These are phyloP conservation scores for Eilema griseolum DNA, from an alignment of 2,888 invertebrate genomes.

Conservation along the genomic window DNA sequence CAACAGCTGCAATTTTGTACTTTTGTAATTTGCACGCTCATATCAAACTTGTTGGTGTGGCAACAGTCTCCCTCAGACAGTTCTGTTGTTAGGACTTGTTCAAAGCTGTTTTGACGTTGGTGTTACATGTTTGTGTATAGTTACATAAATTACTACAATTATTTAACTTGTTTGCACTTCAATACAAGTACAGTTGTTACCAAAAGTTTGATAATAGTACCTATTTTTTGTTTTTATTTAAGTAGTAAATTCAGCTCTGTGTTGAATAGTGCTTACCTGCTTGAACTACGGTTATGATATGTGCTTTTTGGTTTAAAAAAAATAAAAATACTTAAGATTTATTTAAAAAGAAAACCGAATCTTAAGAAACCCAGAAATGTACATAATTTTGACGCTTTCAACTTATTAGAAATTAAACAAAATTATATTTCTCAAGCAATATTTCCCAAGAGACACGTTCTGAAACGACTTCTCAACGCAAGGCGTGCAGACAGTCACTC, in stretches of 20 bases:
- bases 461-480: slow-evolving; percentile 36
- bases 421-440: slow-evolving; percentile 35
- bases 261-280: background rate
- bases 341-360: too few species aligned
- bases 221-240: background rate
- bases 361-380: too few species aligned
- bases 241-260: background rate
- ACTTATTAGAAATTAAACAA: slow-evolving; percentile 11
- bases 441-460: slow-evolving; percentile 34
- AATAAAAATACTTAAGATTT: too few species aligned
- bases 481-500: slow-evolving; percentile 46
- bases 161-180: background rate
- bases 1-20: slow-evolving; percentile 52
- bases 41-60: slow-evolving; percentile 18
- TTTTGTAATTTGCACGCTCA: slow-evolving; percentile 52
- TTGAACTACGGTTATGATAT: background rate
- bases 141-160: background rate
- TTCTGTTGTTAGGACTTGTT: slow-evolving; percentile 2
- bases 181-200: background rate
- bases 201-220: too few species aligned
- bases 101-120: slow-evolving; percentile 1
- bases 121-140: slow-evolving; percentile 1
- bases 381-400: too few species aligned
- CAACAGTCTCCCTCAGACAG: background rate
- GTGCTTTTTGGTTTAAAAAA: too few species aligned